Evolutionary conservation across 2,888 invertebrate species (phyloP), one percentile per base, ranked within the genome.

Genomic region (Nephrocerus scutellatus): DNA sequence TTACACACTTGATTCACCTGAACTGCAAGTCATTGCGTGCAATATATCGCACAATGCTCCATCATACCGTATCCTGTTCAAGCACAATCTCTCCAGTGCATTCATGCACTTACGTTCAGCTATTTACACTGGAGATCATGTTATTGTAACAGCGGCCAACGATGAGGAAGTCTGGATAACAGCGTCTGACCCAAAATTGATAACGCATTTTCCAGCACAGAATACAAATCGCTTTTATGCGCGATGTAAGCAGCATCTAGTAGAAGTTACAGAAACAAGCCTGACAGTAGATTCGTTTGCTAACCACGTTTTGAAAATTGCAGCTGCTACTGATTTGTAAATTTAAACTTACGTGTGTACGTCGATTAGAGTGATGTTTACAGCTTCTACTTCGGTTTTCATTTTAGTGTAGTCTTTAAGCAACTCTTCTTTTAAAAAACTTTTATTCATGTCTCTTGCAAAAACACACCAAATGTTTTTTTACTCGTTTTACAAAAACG

Each of bases 81-180:
- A 53, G 0, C 61, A 59, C 35, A 44, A 41, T 6, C 41, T 66
- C 34, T 53, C 54, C 6, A 39, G 55, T 5, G 51, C 54, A 18
- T 66, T 66, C 39, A 50, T 51, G n/a, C 23, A 43, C 5, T 36
- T 57, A 3, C 39, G 55, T 32, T 47, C 50, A 20, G 52, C 61
- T 6, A 47, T 62, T 12, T 60, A 56, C 40, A 62, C 59, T 2
- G 59, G 59, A 4, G 60, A 68, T 46, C 60, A 63, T 44, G 30
- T 65, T 5, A 53, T 67, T 14, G 41, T 63, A 1, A 57, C 55
- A 15, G 53, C 59, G 1, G 26, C 39, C 7, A 46, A 47, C 12
- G 53, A 57, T 9, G 58, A 60, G 21, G 68, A 67, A 41, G 50
- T 62, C 13, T 66, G 66, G 66, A 55, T 65, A 9, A 59, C 53